Conservation (phyloP, 2,113 vertebrate species). For the Eurystomus gularis region DNA sequence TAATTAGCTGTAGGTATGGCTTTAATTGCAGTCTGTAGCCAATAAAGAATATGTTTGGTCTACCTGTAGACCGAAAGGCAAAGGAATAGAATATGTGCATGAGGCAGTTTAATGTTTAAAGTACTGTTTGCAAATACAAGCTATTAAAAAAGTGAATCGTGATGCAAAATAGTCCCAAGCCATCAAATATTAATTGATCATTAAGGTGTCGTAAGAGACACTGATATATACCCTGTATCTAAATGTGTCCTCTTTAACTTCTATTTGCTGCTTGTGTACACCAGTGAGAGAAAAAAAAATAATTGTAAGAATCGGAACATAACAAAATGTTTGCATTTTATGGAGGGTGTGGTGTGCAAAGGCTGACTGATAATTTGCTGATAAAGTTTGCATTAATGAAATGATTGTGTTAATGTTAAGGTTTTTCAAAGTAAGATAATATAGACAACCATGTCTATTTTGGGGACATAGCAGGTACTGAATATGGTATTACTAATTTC, state of each 20-base stretch:
- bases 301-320: background rate
- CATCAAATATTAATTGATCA: constrained; percentile 41
- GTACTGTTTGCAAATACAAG: constrained; percentile 16
- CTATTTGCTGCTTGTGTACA: background rate
- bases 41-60: background rate
- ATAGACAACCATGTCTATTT: background rate
- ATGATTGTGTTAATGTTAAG: background rate
- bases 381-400: background rate
- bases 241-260: background rate
- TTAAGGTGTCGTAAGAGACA: background rate
- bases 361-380: background rate
- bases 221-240: background rate
- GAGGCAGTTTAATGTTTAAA: constrained; percentile 26
- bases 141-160: constrained; percentile 2
- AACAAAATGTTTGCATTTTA: background rate
- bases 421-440: background rate
- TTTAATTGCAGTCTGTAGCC: background rate
- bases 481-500: background rate
- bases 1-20: constrained; percentile 28
- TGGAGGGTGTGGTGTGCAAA: background rate
- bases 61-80: background rate
- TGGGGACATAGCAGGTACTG: background rate
- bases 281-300: background rate
- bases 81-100: background rate
- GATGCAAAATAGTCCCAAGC: constrained; percentile 1